Conservation (phyloP, 2,797 vertebrate species). For the Pitangus sulphuratus region DNA sequence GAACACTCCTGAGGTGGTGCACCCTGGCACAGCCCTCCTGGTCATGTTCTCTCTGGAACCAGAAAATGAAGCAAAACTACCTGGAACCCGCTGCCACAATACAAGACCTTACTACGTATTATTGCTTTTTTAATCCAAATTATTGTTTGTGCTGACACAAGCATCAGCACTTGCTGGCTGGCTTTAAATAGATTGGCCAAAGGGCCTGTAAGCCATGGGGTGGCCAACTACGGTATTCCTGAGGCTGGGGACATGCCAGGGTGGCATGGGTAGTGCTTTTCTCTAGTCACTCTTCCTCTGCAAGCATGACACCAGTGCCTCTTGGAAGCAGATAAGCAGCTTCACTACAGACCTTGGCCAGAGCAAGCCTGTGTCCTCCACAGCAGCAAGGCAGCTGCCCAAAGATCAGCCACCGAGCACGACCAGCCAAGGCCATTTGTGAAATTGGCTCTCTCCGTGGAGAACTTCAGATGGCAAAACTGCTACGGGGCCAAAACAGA, state of each 20-base stretch:
- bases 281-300: background rate
- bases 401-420: background rate
- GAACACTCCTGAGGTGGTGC: background rate
- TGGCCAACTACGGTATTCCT: background rate
- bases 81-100: background rate
- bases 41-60: background rate
- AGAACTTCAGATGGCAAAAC: background rate
- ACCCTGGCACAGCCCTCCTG: background rate
- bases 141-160: background rate
- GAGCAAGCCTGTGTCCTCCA: background rate
- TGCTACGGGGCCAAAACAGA: background rate
- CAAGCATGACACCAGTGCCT: accelerated
- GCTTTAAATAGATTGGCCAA: background rate
- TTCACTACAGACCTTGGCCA: background rate
- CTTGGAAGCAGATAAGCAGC: background rate
- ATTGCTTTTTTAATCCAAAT: background rate
- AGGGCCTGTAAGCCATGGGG: too few relatives aligned
- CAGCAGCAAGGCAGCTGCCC: background rate
- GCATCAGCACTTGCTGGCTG: background rate
- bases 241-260: background rate
- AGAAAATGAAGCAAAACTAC: background rate
- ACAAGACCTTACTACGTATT: background rate
- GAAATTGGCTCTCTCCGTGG: background rate
- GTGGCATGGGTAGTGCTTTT: accelerated
- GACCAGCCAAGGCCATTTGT: background rate